Percentiles rank a stretch among this genome's conserved stretches.
Conservation (phyloP, 2,888 invertebrate species). For the Tetranychus piercei region DNA sequence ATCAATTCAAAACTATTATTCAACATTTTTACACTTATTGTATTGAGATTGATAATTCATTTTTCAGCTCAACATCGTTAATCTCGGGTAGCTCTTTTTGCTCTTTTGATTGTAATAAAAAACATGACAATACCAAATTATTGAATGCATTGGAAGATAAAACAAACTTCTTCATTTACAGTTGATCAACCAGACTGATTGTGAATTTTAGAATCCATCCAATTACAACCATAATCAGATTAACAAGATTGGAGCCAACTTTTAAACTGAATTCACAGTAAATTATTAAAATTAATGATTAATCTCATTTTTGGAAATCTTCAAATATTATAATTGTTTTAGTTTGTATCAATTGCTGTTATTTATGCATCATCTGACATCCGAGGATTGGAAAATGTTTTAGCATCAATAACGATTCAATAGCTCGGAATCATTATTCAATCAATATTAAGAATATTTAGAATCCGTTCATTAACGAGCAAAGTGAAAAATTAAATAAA, state of each 20-base stretch:
- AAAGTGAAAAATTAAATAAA: too few relatives aligned
- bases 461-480: too few relatives aligned
- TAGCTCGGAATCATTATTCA: too few relatives aligned
- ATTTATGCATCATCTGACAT: too few relatives aligned
- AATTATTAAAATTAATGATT: not conserved
- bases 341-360: too few relatives aligned
- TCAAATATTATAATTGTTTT: not conserved
- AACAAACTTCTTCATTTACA: constrained; percentile 56
- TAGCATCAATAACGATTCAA: too few relatives aligned
- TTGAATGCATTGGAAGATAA: constrained; percentile 80
- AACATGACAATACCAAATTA: constrained; percentile 77
- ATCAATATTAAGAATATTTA: too few relatives aligned
- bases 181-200: constrained; percentile 40
- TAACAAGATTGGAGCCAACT: constrained; percentile 17
- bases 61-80: constrained; percentile 31
- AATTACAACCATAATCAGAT: constrained; percentile 19
- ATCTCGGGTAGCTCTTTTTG: constrained; percentile 45
- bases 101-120: constrained; percentile 71
- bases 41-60: constrained; percentile 18
- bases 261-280: constrained; percentile 18
- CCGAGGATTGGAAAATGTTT: too few relatives aligned
- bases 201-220: constrained; percentile 21
- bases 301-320: not conserved
- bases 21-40: too few relatives aligned
- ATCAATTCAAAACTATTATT: too few relatives aligned